Evolutionary conservation across 1,140 invertebrate species (phyloP).

Genomic region (Euborellia annulipes): DNA sequence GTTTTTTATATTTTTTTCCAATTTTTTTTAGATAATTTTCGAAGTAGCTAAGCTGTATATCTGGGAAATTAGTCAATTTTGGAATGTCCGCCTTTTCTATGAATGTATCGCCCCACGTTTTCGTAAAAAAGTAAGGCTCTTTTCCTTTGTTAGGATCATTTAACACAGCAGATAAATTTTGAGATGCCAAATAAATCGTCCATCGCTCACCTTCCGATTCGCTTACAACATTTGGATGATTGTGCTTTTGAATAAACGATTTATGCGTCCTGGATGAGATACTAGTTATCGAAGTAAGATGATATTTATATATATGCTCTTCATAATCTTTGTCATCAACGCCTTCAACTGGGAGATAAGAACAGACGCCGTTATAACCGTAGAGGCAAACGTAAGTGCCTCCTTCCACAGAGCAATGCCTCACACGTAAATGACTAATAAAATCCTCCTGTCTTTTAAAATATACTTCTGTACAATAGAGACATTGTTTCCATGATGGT

Average conservation of each 20-base stretch:
- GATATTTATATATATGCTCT: constrained; percentile 67
- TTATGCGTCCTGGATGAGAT: too few species aligned
- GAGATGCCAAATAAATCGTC: constrained; percentile 66
- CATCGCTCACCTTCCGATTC: constrained; percentile 41
- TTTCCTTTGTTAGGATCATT: constrained; percentile 88
- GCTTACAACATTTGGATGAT: too few species aligned
- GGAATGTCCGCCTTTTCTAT: constrained; percentile 63
- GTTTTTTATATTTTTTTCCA: constrained; percentile 25
- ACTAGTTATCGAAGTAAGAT: constrained; percentile 35
- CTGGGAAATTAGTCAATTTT: constrained; percentile 63
- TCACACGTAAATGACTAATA: constrained; percentile 57
- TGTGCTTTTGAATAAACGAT: too few species aligned
- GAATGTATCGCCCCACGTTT: constrained; percentile 94
- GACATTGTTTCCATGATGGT: constrained; percentile 16
- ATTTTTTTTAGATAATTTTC: constrained; percentile 72
- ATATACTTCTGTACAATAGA: constrained; percentile 29
- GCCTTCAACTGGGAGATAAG: constrained; percentile 71
- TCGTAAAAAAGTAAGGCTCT: constrained; percentile 82
- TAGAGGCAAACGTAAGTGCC: constrained; percentile 79
- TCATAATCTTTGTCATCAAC: constrained; percentile 79
- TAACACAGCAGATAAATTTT: constrained; percentile 90
- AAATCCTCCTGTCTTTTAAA: constrained; percentile 30
- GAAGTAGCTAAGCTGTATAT: constrained; percentile 72
- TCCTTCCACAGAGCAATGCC: constrained; percentile 74
- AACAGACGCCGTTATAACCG: constrained; percentile 75